A percentile compares a stretch with the other conserved stretches of the same genome.
These are phyloP conservation scores for Zelostemma sp. DNA, from an alignment of 1,140 invertebrate species.

Conservation along the genomic window DNA sequence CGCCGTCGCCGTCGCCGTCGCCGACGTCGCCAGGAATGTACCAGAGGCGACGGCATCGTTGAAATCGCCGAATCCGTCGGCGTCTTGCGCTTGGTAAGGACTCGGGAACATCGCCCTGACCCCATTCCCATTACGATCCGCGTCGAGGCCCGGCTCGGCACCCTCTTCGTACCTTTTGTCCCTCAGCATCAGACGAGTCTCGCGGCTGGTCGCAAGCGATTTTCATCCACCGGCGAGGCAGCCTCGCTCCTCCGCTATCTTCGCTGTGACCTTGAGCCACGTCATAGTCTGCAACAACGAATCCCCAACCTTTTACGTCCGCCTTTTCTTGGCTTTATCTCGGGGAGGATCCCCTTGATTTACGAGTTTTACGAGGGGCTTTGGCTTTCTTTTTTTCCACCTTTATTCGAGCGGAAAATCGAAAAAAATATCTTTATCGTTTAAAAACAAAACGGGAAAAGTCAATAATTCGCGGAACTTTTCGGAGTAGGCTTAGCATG, in stretches of 20 bases:
- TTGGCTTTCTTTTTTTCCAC: no score
- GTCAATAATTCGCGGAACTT: no score
- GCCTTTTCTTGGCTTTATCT: no score
- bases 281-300: slow-evolving; percentile 51
- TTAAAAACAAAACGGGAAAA: no score
- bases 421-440: no score
- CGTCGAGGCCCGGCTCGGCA: slow-evolving; percentile 55
- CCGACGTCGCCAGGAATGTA: slow-evolving; percentile 35
- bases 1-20: slow-evolving; percentile 39
- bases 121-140: slow-evolving; percentile 62
- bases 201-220: slow-evolving; percentile 43
- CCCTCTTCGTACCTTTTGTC: slow-evolving; percentile 61
- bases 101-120: slow-evolving; percentile 49
- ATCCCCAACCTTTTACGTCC: slow-evolving; percentile 2
- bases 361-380: no score
- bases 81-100: slow-evolving; percentile 44
- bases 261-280: slow-evolving; percentile 48
- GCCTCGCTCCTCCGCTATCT: slow-evolving; percentile 42
- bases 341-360: no score
- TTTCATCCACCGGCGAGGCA: slow-evolving; percentile 42
- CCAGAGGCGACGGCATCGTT: slow-evolving; percentile 42
- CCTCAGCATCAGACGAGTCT: slow-evolving; percentile 64
- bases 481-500: no score
- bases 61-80: slow-evolving; percentile 45
- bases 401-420: no score